phyloP scores from a whole-genome alignment of 1,140 invertebrate species.

The Drosophila trapezifrons region DNA sequence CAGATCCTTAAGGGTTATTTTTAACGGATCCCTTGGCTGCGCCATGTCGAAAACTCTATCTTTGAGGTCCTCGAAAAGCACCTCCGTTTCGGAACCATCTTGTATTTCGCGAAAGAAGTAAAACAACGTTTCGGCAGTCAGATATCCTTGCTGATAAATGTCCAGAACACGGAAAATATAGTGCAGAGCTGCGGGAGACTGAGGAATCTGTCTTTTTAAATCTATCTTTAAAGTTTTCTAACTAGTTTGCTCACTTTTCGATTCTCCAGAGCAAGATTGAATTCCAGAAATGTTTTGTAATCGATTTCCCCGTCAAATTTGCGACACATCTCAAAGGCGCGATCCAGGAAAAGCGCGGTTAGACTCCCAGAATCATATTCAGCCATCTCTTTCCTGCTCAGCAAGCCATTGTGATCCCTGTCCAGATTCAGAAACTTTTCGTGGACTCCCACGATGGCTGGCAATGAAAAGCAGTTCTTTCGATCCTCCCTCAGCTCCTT shows the following conservation, averaged over 20 bases:
- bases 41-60: slow-evolving; percentile 99
- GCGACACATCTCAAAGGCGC: slow-evolving; percentile 97
- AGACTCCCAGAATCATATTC: slow-evolving; percentile 95
- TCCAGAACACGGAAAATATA: slow-evolving; percentile 97
- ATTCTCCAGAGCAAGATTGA: slow-evolving; percentile 84
- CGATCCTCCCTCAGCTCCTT: slow-evolving; percentile 89
- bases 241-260: too few species aligned
- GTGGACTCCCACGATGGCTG: slow-evolving; percentile 95
- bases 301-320: slow-evolving; percentile 99
- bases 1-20: slow-evolving; percentile 95
- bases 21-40: slow-evolving; percentile 92
- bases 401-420: slow-evolving; percentile 97
- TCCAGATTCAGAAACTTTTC: slow-evolving; percentile 97
- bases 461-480: slow-evolving; percentile 97
- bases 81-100: slow-evolving; percentile 92
- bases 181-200: slow-evolving; percentile 91
- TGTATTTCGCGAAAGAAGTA: slow-evolving; percentile 98
- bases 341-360: slow-evolving; percentile 95
- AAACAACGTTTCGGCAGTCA: slow-evolving; percentile 95
- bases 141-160: slow-evolving; percentile 93
- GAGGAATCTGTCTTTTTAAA: not conserved
- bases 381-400: slow-evolving; percentile 94
- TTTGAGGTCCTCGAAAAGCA: slow-evolving; percentile 97
- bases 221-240: not conserved
- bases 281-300: slow-evolving; percentile 98